Evolutionary conservation across 2,888 invertebrate genomes (phyloP).

Genomic region (Dynastes grantii): DNA sequence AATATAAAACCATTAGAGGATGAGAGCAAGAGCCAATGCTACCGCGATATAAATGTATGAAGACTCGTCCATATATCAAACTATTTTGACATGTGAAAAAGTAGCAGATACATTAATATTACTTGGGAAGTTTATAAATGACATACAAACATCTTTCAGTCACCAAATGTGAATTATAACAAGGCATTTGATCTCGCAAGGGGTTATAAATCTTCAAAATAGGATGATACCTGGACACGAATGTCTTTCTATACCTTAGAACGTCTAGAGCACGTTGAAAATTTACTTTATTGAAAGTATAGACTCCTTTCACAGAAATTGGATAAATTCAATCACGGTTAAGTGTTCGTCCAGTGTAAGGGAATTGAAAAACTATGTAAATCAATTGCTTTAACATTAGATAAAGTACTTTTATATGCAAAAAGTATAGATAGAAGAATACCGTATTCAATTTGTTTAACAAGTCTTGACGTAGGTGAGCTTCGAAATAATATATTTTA

Average conservation of each 20-base stretch:
- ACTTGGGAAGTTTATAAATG: constrained; percentile 63
- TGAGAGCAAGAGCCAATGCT: constrained; percentile 61
- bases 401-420: constrained; percentile 38
- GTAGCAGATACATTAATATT: constrained; percentile 64
- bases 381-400: constrained; percentile 33
- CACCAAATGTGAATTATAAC: constrained; percentile 58
- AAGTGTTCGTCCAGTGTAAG: constrained; percentile 12
- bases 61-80: constrained; percentile 65
- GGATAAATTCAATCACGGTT: constrained; percentile 33
- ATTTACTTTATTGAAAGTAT: not conserved
- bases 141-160: constrained; percentile 56
- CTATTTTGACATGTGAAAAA: constrained; percentile 66
- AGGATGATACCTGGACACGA: constrained; percentile 24
- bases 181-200: constrained; percentile 35
- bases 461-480: too few relatives aligned
- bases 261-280: too few relatives aligned
- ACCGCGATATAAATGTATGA: constrained; percentile 62
- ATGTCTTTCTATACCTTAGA: not conserved
- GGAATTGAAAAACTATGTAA: constrained; percentile 31
- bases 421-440: not conserved
- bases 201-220: constrained; percentile 38
- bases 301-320: constrained; percentile 14
- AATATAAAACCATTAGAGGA: constrained; percentile 61
- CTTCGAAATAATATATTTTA: not conserved
- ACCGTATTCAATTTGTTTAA: constrained; percentile 13